Conservation (phyloP, 2,888 invertebrate genomes). For the Brachylomia viminalis region DNA sequence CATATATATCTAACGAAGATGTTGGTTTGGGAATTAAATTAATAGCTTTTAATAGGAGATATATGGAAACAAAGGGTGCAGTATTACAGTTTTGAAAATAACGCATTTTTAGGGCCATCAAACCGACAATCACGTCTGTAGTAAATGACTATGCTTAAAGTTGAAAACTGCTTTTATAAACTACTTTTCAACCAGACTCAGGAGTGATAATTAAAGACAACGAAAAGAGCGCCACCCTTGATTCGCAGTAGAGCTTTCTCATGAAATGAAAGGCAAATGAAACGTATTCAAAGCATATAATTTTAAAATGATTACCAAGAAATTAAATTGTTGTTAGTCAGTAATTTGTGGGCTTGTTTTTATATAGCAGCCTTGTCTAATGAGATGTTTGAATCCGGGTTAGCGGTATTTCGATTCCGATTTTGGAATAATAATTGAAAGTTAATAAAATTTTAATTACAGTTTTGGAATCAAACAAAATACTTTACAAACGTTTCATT, state of each 20-base stretch:
- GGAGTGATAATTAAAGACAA: background rate
- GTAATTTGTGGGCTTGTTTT: constrained; percentile 11
- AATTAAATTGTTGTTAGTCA: constrained; percentile 8
- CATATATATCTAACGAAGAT: background rate
- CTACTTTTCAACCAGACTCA: background rate
- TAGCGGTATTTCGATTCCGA: background rate
- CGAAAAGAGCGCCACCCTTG: background rate
- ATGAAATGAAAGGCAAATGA: constrained; percentile 4
- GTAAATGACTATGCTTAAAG: background rate
- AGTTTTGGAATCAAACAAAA: background rate
- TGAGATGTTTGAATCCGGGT: background rate
- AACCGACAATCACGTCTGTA: background rate
- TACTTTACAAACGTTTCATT: background rate
- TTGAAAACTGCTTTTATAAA: background rate
- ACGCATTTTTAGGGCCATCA: too few species aligned
- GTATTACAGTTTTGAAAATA: background rate
- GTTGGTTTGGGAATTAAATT: background rate
- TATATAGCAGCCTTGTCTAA: background rate
- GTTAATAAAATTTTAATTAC: too few species aligned
- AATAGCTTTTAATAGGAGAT: background rate
- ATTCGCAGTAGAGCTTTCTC: constrained; percentile 6
- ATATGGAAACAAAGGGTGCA: too few species aligned
- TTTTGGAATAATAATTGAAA: background rate
- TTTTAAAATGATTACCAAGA: constrained; percentile 22
- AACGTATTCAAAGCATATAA: constrained; percentile 4